Base-by-base conservation (phyloP, 2,113 vertebrate genomes). In the Tupaia tana region DNA sequence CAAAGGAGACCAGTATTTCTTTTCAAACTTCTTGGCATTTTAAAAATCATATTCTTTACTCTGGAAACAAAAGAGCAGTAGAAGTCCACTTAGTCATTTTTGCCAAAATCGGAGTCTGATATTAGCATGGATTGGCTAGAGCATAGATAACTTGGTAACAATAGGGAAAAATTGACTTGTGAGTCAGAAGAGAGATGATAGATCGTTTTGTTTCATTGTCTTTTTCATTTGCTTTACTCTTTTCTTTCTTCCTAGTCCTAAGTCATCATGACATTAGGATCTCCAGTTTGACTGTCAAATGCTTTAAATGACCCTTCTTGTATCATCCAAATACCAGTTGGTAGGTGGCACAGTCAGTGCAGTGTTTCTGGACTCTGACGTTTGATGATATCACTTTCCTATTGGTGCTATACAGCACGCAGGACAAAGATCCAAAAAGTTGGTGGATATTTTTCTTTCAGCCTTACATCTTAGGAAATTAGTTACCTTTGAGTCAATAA, bases 221-320 rank as follows among this genome's bases (percentile, higher is more conserved):
- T 27, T 96, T 89, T 56, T 59, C 24, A n/a, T 92, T 52, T 27
- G 15, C 83, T 97, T 31, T 89, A 78, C 4, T 89, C 86, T 73
- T 29, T 97, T 96, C 52, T 25, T n/a, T 93, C 22, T 89, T 77
- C 13, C 31, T 88, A 94, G 29, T 29, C 75, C 22, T 97, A 58
- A 74, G n/a, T 95, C 70, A 91, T 56, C 52, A 94, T 91, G 70
- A 77, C 95, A 96, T 77, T 52, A 73, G 34, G 89, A 16, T 67
- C 1, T 86, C 5, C 12, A 3, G 2, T 58, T 80, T 93, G 34
- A 69, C 90, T 90, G 77, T 66, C 86, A 64, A 82, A 75, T 88
- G 31, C 4, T 24, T 31, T 22, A 75, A 69, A 73, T 82, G 29
- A 95, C 90, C 73, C 85, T 24, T 56, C 74, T 2, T 9, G 34